Percentiles rank a stretch among this genome's conserved stretches.
Conservation (phyloP, 2,797 vertebrate species). For the Harpagifer antarcticus region DNA sequence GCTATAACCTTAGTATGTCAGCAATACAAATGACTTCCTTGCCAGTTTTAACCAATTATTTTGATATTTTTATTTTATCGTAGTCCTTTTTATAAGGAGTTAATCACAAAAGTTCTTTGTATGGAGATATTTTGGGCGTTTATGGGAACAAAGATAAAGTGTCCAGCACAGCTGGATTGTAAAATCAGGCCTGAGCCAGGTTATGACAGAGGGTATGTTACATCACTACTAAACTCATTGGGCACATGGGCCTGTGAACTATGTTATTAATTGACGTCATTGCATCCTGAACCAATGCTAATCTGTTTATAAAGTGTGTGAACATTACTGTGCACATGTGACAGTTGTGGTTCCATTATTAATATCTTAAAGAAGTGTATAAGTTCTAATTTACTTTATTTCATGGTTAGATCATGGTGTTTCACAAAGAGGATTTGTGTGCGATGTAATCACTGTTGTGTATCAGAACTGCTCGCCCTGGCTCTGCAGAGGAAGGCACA, state of each 20-base stretch:
- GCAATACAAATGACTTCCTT: neutral
- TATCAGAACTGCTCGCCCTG: conserved; percentile 55
- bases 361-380: conserved; percentile 7
- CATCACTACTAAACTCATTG: conserved; percentile 44
- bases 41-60: no score
- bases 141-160: conserved; percentile 22
- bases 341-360: conserved; percentile 9
- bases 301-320: conserved; percentile 21
- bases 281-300: conserved; percentile 24
- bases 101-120: conserved; percentile 4
- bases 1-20: neutral
- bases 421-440: conserved; percentile 43
- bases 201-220: conserved; percentile 51
- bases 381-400: conserved; percentile 12
- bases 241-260: conserved; percentile 30
- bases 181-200: conserved; percentile 31
- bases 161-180: conserved; percentile 31
- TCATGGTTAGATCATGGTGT: conserved; percentile 10
- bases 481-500: conserved; percentile 79
- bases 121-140: conserved; percentile 13
- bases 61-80: neutral
- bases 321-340: conserved; percentile 18
- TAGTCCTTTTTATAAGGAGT: neutral
- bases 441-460: conserved; percentile 51
- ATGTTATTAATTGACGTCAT: conserved; percentile 42